Base-by-base conservation (phyloP, 2,113 vertebrate species). In the Chitala chitala region DNA sequence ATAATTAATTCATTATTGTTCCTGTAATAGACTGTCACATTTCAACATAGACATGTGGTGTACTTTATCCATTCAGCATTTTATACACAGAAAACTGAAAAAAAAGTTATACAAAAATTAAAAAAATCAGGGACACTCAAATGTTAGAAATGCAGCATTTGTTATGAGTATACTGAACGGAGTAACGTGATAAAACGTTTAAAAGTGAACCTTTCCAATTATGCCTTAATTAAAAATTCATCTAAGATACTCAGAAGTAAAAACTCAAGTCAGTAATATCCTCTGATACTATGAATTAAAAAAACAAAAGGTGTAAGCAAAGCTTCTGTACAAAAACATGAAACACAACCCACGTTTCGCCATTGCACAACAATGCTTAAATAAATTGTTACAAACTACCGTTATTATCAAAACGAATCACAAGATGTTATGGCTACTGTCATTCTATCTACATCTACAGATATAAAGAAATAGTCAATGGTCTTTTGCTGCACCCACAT, bases 191-290 rank as follows among this genome's bases (percentile, higher is more conserved):
- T 26, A 46, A 66, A 44, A 46, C 10, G 42, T 7, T 66, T 44
- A 44, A 61, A 61, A 20, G 44, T 46, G 5, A 31, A 17, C 31
- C n/a, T 68, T 48, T 40, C 26, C 51, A 74, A 10, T 72, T 53
- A 74, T 40, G n/a, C 26, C 76, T 51, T 58, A 80, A 61, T 80
- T 76, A 75, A 79, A 80, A 71, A 76, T 2, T 24, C 8, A 7
- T 66, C 38, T 44, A 36, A 65, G 29, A 61, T 15, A 29, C 31
- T 61, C 33, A 61, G 12, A 42, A 66, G 40, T 66, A 26, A 20
- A 66, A 26, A 66, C 3, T 22, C 8, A 46, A 66, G 22, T 22
- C 38, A 46, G 26, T 42, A 66, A 66, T 66, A 66, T 66, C 17
- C 63, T 33, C 20, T 5, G 54, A 40, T 42, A 7, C 9, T n/a